A percentile compares a stretch with the other conserved stretches of the same genome.
Conservation (phyloP, 2,888 invertebrate genomes). For the Mesorhabditis spiculigera region DNA sequence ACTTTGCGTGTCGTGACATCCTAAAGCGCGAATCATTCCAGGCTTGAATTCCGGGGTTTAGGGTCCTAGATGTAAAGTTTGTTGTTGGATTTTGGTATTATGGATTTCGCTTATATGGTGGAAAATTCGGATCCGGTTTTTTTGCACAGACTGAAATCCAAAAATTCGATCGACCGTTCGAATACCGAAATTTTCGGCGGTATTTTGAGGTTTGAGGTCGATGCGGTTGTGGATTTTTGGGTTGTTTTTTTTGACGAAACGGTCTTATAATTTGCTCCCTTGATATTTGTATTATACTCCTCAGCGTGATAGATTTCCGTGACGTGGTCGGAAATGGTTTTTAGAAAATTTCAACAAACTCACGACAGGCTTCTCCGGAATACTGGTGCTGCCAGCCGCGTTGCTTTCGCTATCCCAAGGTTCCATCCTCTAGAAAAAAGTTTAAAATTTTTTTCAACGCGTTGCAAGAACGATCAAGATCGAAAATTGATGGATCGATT, state of each 20-base stretch:
- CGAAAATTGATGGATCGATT: too few relatives aligned
- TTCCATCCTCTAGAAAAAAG: background rate
- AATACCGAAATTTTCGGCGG: too few relatives aligned
- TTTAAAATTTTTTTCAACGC: too few relatives aligned
- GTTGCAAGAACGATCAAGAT: too few relatives aligned
- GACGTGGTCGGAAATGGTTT: too few relatives aligned
- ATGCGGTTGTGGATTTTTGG: too few relatives aligned
- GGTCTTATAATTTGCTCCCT: too few relatives aligned
- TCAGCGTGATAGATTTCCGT: too few relatives aligned
- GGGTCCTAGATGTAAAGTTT: background rate
- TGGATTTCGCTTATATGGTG: background rate
- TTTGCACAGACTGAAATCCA: background rate
- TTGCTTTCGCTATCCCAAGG: conserved; percentile 3
- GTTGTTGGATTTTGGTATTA: background rate
- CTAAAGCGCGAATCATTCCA: background rate
- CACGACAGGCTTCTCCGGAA: background rate
- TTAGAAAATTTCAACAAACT: background rate
- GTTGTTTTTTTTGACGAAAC: too few relatives aligned
- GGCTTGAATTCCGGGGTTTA: too few relatives aligned
- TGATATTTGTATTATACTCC: too few relatives aligned
- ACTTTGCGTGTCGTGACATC: background rate
- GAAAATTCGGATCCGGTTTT: background rate
- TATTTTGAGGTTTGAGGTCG: too few relatives aligned
- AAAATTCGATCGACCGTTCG: background rate
- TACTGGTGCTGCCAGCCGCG: background rate